phyloP scores from a whole-genome alignment of 2,797 vertebrate genomes.

The Huso huso region DNA sequence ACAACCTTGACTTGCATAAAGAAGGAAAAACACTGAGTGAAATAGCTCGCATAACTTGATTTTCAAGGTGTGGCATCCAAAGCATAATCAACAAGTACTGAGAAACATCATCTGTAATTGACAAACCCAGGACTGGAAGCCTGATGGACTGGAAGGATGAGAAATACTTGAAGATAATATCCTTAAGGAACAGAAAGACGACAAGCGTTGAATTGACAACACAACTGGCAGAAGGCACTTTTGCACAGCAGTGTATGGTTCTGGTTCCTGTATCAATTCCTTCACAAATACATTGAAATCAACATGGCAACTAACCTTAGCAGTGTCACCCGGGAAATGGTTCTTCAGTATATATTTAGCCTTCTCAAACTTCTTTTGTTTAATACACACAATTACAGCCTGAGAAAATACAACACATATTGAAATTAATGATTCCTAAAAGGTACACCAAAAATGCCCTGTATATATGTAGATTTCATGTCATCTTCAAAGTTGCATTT shows the following conservation, averaged over 20 bases:
- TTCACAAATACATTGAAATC: not conserved
- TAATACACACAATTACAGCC: conserved; percentile 50
- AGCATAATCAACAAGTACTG: too few relatives aligned
- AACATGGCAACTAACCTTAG: conserved; percentile 43
- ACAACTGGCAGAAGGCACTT: too few relatives aligned
- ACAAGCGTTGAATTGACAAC: too few relatives aligned
- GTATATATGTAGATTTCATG: not conserved
- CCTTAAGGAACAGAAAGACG: too few relatives aligned
- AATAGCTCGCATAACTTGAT: too few relatives aligned
- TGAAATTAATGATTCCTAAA: not conserved
- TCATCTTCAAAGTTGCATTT: not conserved
- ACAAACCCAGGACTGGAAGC: too few relatives aligned
- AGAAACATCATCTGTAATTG: too few relatives aligned
- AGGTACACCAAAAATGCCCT: not conserved
- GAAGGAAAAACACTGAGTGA: too few relatives aligned
- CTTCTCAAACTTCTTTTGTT: conserved; percentile 42
- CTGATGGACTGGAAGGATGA: too few relatives aligned
- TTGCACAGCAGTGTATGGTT: not conserved
- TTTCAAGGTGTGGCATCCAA: too few relatives aligned
- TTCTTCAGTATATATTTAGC: conserved; percentile 42
- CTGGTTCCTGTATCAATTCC: not conserved
- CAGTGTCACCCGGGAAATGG: conserved; percentile 40
- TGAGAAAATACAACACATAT: conserved; percentile 24
- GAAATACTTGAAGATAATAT: too few relatives aligned
- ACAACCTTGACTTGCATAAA: too few relatives aligned